Evolutionary conservation across 2,113 vertebrate species (phyloP), one percentile per base, ranked within the genome.

Genomic region (Turnix velox): DNA sequence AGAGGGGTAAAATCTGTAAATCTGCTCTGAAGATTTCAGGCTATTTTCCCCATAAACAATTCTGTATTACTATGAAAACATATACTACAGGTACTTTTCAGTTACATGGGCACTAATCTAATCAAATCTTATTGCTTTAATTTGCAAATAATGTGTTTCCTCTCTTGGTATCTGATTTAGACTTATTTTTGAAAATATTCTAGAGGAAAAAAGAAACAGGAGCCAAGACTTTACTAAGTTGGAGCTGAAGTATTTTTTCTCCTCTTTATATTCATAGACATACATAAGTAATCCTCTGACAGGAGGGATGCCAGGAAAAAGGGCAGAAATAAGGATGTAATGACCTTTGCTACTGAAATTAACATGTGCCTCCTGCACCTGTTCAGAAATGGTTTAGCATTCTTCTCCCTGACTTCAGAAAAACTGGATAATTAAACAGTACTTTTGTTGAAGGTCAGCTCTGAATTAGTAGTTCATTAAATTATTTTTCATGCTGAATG

Each of bases 261-360:
- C 14, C 3, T 88, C 45, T 72, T 68, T 79, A n/a, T 76, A 79
- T 83, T 71, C 65, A 3, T 12, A 81, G 66, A 35, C 35, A 11
- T 67, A 12, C 45, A 5, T 35, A 86, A 83, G 42, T 76, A 79
- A 46, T 90, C 31, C 46, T 83, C 35, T 74, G 57, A 39, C 57
- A 67, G 79, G 35, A 84, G 15, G 37, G 25, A 61, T 48, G 72
- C 37, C 52, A 88, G 74, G 31, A 73, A 33, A 48, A 93, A 79
- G 58, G 72, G 62, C 66, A 82, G 66, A 78, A 82, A 69, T 91
- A 79, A 5, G 43, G 61, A 9, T 66, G 52, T 67, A 65, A 57
- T 95, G 95, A 84, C 87, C 87, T 94, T 95, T 94, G 87, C 74
- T 92, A 46, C 73, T 72, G 76, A 87, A 94, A 94, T 92, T 65